Conservation (phyloP, 1,140 invertebrate genomes). For the Diorhabda elongata region DNA sequence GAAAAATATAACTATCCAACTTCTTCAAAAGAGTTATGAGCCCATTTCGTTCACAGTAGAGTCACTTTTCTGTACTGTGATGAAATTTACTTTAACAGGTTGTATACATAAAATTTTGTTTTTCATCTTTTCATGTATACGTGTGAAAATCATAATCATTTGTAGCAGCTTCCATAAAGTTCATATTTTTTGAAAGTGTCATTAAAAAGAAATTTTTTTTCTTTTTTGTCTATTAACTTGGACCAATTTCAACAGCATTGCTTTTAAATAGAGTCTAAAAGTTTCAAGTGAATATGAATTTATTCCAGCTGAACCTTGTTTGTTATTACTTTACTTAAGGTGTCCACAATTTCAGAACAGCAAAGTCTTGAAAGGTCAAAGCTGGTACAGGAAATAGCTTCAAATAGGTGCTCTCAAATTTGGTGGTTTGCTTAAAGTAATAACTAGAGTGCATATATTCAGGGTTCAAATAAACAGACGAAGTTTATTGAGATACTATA, state of each 20-base stretch:
- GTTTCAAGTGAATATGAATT: conserved; percentile 3
- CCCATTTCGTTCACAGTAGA: conserved; percentile 10
- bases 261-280: conserved; percentile 6
- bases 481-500: conserved; percentile 11
- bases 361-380: conserved; percentile 3
- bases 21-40: conserved; percentile 11
- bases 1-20: conserved; percentile 4
- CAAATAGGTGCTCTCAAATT: conserved; percentile 9
- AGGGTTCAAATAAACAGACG: too few species aligned
- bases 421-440: neutral
- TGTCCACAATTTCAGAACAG: conserved; percentile 1
- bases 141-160: neutral
- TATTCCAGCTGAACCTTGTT: neutral
- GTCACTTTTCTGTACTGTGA: conserved; percentile 7
- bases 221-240: conserved; percentile 4
- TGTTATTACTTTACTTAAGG: neutral
- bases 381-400: neutral
- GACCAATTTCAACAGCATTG: neutral
- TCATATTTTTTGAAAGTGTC: conserved; percentile 10
- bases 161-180: neutral
- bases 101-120: conserved; percentile 4
- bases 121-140: neutral
- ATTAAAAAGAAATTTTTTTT: conserved; percentile 1
- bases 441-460: neutral
- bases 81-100: conserved; percentile 10